Evolutionary conservation across 2,113 vertebrate genomes (phyloP).

Genomic region (Gymnarchus niloticus): DNA sequence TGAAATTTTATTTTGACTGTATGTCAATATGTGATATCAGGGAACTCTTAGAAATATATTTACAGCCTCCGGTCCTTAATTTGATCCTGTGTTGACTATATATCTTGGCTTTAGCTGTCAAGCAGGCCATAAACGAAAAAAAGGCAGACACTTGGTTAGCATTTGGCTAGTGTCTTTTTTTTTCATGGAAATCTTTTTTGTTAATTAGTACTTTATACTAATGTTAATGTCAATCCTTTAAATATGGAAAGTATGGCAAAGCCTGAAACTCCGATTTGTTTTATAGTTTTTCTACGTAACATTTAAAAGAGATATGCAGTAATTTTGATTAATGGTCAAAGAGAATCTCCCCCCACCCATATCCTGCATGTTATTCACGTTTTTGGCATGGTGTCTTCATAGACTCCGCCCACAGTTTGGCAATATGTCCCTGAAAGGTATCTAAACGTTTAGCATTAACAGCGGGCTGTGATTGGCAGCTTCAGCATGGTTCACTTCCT

Average conservation of each 20-base stretch:
- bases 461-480: neutral
- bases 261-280: neutral
- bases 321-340: neutral
- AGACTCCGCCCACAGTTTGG: neutral
- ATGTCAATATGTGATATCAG: neutral
- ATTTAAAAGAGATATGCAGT: neutral
- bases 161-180: neutral
- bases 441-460: neutral
- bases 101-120: constrained; percentile 50
- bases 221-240: neutral
- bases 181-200: neutral
- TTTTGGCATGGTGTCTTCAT: neutral
- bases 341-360: neutral
- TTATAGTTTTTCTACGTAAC: neutral
- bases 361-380: neutral
- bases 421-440: constrained; percentile 23
- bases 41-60: constrained; percentile 26
- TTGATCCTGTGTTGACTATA: constrained; percentile 26
- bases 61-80: constrained; percentile 51
- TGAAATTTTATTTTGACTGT: neutral
- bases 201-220: neutral
- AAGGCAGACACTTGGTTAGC: constrained; percentile 15
- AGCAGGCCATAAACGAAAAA: constrained; percentile 35
- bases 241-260: neutral
- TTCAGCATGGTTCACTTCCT: neutral